Conservation (phyloP, 1,140 invertebrate species). For the Drosophila tani region DNA sequence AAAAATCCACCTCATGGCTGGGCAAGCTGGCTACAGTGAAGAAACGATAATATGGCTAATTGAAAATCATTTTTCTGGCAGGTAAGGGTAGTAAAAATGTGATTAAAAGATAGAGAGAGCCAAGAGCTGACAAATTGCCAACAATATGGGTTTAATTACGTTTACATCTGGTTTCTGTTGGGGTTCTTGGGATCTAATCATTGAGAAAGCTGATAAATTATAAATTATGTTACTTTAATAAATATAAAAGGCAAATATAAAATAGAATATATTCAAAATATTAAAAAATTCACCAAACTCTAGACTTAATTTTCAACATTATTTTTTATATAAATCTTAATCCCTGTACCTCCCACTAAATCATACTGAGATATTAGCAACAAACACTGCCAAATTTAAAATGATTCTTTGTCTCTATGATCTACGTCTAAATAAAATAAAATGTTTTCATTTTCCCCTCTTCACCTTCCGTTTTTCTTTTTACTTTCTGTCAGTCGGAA, state of each 20-base stretch:
- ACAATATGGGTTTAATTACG: neutral
- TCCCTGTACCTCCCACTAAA: slow-evolving; percentile 23
- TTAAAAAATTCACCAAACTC: too few species aligned
- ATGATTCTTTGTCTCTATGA: slow-evolving; percentile 24
- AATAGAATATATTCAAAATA: too few species aligned
- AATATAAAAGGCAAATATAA: too few species aligned
- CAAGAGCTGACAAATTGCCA: neutral
- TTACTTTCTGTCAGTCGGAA: slow-evolving; percentile 35
- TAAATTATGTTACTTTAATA: too few species aligned
- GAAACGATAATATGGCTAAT: slow-evolving; percentile 44
- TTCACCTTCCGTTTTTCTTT: slow-evolving; percentile 8
- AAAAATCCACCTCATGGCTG: slow-evolving; percentile 21
- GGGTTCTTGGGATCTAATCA: too few species aligned
- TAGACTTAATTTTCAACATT: too few species aligned
- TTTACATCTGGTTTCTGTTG: too few species aligned
- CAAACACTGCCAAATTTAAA: slow-evolving; percentile 5
- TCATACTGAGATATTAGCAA: slow-evolving; percentile 25
- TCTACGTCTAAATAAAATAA: slow-evolving; percentile 14
- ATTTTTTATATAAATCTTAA: neutral
- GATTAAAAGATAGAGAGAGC: neutral
- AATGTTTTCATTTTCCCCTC: slow-evolving; percentile 25
- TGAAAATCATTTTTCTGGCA: neutral
- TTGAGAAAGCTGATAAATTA: too few species aligned
- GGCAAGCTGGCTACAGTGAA: slow-evolving; percentile 57
- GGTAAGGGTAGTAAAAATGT: neutral